These are phyloP conservation scores for Rissa tridactyla DNA, from an alignment of 2,113 vertebrate genomes.

Conservation along the genomic window DNA sequence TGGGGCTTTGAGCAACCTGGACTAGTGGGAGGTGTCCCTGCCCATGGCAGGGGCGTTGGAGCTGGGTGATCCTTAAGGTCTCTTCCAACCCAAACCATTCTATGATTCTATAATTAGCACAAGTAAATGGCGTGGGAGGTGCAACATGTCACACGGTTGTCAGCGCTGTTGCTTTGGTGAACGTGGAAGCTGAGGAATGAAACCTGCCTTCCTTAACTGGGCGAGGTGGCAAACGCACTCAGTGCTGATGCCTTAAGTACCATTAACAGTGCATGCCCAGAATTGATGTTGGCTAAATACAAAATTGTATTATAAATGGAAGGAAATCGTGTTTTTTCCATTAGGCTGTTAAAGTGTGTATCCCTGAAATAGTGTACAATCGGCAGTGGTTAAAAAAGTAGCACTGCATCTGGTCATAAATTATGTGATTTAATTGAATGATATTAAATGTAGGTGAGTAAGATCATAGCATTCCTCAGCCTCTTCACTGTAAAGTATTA, in stretches of 20 bases:
- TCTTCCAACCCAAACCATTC: background rate
- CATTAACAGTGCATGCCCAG: too few species aligned
- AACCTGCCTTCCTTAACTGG: background rate
- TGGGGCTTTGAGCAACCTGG: too few species aligned
- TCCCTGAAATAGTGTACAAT: accelerated
- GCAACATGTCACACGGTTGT: accelerated
- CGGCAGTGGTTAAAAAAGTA: background rate
- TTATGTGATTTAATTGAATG: background rate
- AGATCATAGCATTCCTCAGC: background rate
- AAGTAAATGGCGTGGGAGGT: accelerated
- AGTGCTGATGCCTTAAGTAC: background rate
- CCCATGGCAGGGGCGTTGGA: too few species aligned
- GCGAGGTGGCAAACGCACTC: background rate
- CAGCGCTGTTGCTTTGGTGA: background rate
- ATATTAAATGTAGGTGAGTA: too few species aligned
- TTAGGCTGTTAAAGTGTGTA: accelerated
- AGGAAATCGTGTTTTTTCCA: accelerated
- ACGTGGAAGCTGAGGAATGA: accelerated
- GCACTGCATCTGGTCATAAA: too few species aligned
- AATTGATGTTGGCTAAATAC: background rate
- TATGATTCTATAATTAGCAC: background rate
- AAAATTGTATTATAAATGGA: background rate
- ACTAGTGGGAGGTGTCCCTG: too few species aligned
- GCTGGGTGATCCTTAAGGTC: too few species aligned
- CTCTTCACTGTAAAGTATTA: background rate